A percentile compares a stretch with the other conserved stretches of the same genome.
Evolutionary conservation across 2,113 vertebrate species (phyloP).

Genomic region (Neotoma lepida): DNA sequence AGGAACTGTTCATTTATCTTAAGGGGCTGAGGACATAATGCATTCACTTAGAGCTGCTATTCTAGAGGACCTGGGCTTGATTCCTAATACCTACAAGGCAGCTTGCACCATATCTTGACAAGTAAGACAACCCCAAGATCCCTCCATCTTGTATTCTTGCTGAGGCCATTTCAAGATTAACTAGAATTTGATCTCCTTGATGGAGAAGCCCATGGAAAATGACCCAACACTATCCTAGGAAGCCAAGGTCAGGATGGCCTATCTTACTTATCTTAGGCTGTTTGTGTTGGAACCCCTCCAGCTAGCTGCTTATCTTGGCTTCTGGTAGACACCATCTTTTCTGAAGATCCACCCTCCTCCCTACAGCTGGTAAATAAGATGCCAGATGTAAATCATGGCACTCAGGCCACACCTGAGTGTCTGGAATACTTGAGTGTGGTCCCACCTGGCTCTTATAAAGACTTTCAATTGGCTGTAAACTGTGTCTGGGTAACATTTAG

Average conservation of each 20-base stretch:
- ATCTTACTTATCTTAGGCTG: background rate
- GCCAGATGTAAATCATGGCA: background rate
- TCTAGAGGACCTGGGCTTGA: background rate
- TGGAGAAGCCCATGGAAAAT: background rate
- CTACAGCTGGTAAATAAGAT: background rate
- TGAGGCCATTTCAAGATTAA: background rate
- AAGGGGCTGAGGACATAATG: background rate
- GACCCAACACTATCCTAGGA: background rate
- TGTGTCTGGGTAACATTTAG: background rate
- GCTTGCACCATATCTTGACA: background rate
- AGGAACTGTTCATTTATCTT: background rate
- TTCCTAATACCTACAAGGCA: background rate
- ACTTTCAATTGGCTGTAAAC: background rate
- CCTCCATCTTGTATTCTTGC: background rate
- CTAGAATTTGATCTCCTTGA: background rate
- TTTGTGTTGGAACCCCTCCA: background rate
- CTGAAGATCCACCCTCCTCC: background rate
- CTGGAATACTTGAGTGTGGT: background rate
- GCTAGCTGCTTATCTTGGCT: background rate
- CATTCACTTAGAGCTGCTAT: background rate
- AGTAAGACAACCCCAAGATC: background rate
- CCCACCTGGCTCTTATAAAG: background rate
- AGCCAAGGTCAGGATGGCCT: background rate
- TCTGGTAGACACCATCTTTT: too few species aligned
- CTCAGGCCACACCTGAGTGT: too few species aligned